phyloP scores from a whole-genome alignment of 2,797 vertebrate species.

The Pseudochaenichthys georgianus region DNA sequence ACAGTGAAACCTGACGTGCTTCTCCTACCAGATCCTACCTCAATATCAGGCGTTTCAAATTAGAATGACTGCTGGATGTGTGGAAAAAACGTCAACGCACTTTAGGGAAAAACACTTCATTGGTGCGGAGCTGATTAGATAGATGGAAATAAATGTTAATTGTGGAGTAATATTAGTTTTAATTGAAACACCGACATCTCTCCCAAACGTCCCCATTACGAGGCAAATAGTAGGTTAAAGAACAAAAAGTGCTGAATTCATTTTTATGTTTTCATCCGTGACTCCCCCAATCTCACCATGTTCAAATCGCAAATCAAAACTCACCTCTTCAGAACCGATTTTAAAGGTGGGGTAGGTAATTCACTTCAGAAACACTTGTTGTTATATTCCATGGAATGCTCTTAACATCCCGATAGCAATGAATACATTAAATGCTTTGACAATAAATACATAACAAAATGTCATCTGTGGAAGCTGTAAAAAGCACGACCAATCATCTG shows the following conservation, averaged over 20 bases:
- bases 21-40: not conserved
- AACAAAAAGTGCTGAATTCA: conserved; percentile 12
- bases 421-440: no score
- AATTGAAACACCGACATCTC: not conserved
- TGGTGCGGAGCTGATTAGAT: not conserved
- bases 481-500: no score
- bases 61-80: conserved; percentile 3
- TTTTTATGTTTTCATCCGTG: conserved; percentile 15
- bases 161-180: not conserved
- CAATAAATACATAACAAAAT: no score
- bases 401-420: no score
- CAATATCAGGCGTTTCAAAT: conserved; percentile 12
- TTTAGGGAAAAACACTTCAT: not conserved
- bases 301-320: no score
- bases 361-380: no score
- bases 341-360: no score
- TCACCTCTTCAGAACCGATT: no score
- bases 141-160: not conserved
- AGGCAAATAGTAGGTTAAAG: not conserved
- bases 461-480: no score
- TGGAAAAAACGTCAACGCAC: not conserved
- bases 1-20: not conserved
- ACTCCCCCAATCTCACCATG: no score
- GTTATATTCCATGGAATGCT: no score
- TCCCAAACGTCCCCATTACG: not conserved